Evolutionary conservation across 2,888 invertebrate genomes (phyloP).

Genomic region (Furcula furcula): DNA sequence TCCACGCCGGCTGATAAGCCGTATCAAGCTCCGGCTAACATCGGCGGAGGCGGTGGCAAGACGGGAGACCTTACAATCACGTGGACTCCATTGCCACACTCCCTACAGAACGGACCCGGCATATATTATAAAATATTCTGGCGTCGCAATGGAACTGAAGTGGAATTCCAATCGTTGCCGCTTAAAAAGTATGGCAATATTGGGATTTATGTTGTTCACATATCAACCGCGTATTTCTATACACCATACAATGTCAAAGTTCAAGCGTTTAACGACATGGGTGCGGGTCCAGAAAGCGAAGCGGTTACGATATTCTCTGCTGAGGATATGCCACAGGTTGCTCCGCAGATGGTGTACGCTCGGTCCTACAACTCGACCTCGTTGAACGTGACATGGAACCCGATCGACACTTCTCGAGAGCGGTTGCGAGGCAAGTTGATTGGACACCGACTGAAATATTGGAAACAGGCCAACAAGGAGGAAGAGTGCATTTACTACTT

Average conservation of each 20-base stretch:
- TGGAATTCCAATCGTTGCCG: conserved; percentile 88
- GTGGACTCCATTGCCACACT: conserved; percentile 89
- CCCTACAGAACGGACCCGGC: conserved; percentile 94
- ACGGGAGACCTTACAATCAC: conserved; percentile 96
- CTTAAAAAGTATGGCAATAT: conserved; percentile 88
- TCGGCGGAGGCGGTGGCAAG: conserved; percentile 97
- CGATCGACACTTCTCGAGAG: conserved; percentile 92
- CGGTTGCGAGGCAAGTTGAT: conserved; percentile 93
- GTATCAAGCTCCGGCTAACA: conserved; percentile 87
- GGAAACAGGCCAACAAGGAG: conserved; percentile 89
- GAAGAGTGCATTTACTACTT: conserved; percentile 92
- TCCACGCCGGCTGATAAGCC: conserved; percentile 92
- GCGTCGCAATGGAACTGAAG: conserved; percentile 87
- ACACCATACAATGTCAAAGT: conserved; percentile 93
- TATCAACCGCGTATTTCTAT: conserved; percentile 88
- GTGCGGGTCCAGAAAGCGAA: conserved; percentile 91
- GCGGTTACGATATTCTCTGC: conserved; percentile 90
- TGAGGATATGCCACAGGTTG: conserved; percentile 95
- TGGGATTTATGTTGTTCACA: conserved; percentile 89
- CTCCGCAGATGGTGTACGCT: conserved; percentile 91
- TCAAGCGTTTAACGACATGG: conserved; percentile 90
- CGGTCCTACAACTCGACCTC: conserved; percentile 94
- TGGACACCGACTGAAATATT: conserved; percentile 96
- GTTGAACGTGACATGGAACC: conserved; percentile 94
- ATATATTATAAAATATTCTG: conserved; percentile 96